Base-by-base conservation (phyloP, 1,140 invertebrate species). In the Penaeus chinensis region DNA sequence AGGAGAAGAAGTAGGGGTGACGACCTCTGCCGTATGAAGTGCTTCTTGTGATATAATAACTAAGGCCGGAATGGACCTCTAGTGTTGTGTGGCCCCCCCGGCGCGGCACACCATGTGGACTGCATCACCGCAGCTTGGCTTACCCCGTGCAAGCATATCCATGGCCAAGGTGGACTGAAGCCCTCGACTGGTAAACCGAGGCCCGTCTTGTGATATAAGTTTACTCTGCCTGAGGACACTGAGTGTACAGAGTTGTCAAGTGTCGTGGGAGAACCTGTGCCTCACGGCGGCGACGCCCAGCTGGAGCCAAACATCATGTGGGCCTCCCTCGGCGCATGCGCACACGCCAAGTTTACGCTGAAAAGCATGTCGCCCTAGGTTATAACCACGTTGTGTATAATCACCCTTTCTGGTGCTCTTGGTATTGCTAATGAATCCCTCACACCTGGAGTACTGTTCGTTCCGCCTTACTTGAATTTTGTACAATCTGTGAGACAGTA, bases 391-490 rank as follows among this genome's bases (percentile, higher is more conserved):
- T 74, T 74, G 63, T 62, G 32, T 27, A 60, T n/a, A 76, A 71
- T 71, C 84, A 61, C 85, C 85, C 60, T 77, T 71, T 62, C 80
- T 54, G 66, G 80, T 20, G 80, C 71, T 66, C 85, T 76, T 81
- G 79, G 69, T 74, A 74, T 74, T 27, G 71, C 37, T 63, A 47
- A 27, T 74, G 85, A 82, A 63, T 62, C 60, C 61, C 79, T 65
- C 82, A 74, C 63, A 82, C 60, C 74, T 74, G 85, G 80, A 87
- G 85, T 76, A 87, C 80, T 82, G 80, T 82, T 87, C 60, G 85
- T 87, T 87, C 79, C 85, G 85, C 85, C 85, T 87, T 87, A 87
- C 74, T 85, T 77, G 74, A 87, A 74, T 87, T 87, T 87, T 87
- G 85, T 87, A 87, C 85, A 87, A 82, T 87, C 61, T 77, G 74